phyloP scores from a whole-genome alignment of 2,888 invertebrate species.

The Caenorhabditis doughertyi region DNA sequence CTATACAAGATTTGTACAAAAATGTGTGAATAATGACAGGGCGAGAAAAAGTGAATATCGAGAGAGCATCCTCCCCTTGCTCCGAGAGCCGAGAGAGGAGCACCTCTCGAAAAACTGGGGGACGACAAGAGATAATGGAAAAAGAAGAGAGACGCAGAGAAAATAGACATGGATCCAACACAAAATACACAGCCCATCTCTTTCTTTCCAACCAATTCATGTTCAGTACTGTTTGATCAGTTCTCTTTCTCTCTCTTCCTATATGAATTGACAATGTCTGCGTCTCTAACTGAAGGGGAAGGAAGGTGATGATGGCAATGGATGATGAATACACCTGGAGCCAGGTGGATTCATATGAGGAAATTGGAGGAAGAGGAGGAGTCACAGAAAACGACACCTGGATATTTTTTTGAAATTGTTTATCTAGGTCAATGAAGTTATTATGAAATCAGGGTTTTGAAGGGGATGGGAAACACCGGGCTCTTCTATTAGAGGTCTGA shows the following conservation, averaged over 20 bases:
- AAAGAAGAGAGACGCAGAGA: conserved; percentile 13
- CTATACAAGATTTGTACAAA: conserved; percentile 18
- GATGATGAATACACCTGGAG: conserved; percentile 1
- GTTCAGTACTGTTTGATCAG: conserved; percentile 58
- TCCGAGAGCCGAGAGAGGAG: neutral
- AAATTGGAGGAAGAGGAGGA: neutral
- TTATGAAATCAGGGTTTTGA: neutral
- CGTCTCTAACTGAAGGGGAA: too few relatives aligned
- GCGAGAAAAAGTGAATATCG: conserved; percentile 6
- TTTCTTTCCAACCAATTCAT: conserved; percentile 23
- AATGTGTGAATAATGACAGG: conserved; percentile 23
- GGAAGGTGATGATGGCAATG: too few relatives aligned
- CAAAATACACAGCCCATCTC: conserved; percentile 28
- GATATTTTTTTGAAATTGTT: neutral
- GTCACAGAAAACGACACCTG: too few relatives aligned
- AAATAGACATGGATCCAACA: conserved; percentile 23
- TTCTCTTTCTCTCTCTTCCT: conserved; percentile 12
- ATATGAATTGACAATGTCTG: neutral
- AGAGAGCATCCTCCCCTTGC: neutral
- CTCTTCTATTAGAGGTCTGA: too few relatives aligned
- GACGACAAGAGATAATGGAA: neutral
- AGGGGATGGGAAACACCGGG: neutral
- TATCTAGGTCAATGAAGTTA: neutral
- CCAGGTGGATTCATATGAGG: conserved; percentile 20
- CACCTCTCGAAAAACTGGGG: conserved; percentile 27